Conservation (phyloP, 1,140 invertebrate genomes). For the Copidosoma floridanum region DNA sequence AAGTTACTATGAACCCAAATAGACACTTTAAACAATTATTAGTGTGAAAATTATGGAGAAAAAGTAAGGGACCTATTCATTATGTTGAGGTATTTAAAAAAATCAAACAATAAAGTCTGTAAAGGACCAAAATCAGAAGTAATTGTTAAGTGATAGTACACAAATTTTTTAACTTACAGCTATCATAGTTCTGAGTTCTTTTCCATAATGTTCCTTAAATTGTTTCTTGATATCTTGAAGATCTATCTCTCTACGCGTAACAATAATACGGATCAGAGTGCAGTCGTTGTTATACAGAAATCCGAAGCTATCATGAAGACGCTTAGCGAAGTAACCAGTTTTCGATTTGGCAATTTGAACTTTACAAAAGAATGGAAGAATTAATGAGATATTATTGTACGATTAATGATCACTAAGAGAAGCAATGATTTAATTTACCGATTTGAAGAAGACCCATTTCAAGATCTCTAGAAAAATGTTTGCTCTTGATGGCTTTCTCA, state of each 20-base stretch:
- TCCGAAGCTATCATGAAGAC: conserved; percentile 85
- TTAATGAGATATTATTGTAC: conserved; percentile 8
- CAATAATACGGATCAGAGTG: conserved; percentile 84
- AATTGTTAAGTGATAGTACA: too few relatives aligned
- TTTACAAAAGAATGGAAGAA: conserved; percentile 47
- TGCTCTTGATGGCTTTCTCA: conserved; percentile 67
- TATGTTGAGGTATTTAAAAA: too few relatives aligned
- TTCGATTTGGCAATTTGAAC: conserved; percentile 88
- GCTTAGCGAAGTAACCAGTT: conserved; percentile 90
- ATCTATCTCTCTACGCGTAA: conserved; percentile 90
- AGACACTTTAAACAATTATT: too few relatives aligned
- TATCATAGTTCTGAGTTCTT: conserved; percentile 80
- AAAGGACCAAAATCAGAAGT: neutral
- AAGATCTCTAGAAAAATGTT: conserved; percentile 71
- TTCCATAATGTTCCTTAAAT: conserved; percentile 81
- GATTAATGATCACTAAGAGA: neutral
- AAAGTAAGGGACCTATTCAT: too few relatives aligned
- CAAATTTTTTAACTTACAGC: too few relatives aligned
- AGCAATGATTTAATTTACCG: conserved; percentile 45
- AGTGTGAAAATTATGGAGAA: too few relatives aligned
- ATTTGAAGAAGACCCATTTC: conserved; percentile 67
- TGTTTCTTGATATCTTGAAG: conserved; percentile 87
- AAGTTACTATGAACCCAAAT: too few relatives aligned
- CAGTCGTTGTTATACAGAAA: conserved; percentile 86
- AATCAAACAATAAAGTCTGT: neutral